These are phyloP conservation scores for Sipha maydis DNA, from an alignment of 2,888 invertebrate genomes.

Conservation along the genomic window DNA sequence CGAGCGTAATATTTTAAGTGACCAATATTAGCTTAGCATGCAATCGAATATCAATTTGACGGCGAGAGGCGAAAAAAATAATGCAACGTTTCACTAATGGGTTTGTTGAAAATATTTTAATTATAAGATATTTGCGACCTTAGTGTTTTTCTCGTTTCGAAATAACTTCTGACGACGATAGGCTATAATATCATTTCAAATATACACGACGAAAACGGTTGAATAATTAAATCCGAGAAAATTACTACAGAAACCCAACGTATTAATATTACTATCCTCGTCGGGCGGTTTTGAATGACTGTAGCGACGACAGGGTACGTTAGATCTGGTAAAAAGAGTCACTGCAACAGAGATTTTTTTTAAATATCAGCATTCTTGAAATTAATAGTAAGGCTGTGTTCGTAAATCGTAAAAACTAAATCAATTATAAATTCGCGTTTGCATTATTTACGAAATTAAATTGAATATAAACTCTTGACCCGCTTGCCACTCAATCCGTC, in stretches of 20 bases:
- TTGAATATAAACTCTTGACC: too few relatives aligned
- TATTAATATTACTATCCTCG: neutral
- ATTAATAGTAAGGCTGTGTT: too few relatives aligned
- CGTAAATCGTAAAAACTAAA: too few relatives aligned
- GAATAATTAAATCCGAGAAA: neutral
- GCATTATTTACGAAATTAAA: too few relatives aligned
- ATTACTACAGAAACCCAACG: neutral
- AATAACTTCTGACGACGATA: neutral
- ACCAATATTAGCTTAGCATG: neutral
- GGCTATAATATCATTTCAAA: neutral
- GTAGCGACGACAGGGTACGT: too few relatives aligned
- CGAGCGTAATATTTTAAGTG: neutral
- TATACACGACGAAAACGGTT: neutral
- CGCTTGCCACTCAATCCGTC: too few relatives aligned
- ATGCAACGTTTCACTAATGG: neutral
- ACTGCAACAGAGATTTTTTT: too few relatives aligned
- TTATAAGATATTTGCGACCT: neutral
- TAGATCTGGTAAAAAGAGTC: too few relatives aligned
- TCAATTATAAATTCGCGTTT: too few relatives aligned
- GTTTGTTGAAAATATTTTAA: neutral
- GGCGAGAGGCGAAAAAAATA: neutral
- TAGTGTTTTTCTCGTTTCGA: neutral
- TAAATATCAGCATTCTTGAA: too few relatives aligned
- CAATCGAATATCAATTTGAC: neutral
- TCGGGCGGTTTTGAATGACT: too few relatives aligned